These are phyloP conservation scores for Drosophila nannoptera DNA, from an alignment of 1,140 invertebrate genomes.

Conservation along the genomic window DNA sequence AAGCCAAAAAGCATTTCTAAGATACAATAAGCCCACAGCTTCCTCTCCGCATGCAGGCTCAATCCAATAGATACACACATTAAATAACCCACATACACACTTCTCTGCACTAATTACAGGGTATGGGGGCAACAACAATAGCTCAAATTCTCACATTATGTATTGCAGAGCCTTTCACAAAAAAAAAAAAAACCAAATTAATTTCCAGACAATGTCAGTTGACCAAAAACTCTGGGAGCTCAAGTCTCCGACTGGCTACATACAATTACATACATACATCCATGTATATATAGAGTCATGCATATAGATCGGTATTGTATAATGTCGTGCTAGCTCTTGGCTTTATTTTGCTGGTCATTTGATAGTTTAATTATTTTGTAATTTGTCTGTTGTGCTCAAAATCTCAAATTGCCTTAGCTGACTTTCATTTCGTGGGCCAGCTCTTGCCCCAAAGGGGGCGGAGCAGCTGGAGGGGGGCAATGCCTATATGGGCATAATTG, in stretches of 20 bases:
- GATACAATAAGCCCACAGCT: neutral
- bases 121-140: conserved; percentile 40
- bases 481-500: conserved; percentile 26
- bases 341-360: conserved; percentile 56
- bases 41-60: no score
- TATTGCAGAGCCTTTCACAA: conserved; percentile 59
- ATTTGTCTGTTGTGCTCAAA: conserved; percentile 29
- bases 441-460: neutral
- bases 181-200: conserved; percentile 15
- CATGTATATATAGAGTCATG: neutral
- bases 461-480: neutral
- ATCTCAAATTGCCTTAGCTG: conserved; percentile 65
- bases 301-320: conserved; percentile 6
- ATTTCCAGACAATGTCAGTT: conserved; percentile 24
- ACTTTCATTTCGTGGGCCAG: conserved; percentile 61
- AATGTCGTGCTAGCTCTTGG: conserved; percentile 3
- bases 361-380: conserved; percentile 54
- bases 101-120: neutral
- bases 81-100: neutral
- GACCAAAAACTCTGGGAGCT: conserved; percentile 11
- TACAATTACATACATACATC: neutral
- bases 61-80: neutral
- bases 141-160: conserved; percentile 62
- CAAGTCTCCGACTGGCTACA: conserved; percentile 3
- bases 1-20: neutral